Evolutionary conservation across 2,113 vertebrate genomes (phyloP).

Genomic region (human): GRCh38 chr19:30786501-30787000

Average conservation of each 20-base stretch:
- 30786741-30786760: not conserved
- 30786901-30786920: not conserved
- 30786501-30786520: not conserved
- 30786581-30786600: not conserved
- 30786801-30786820: not conserved
- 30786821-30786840: not conserved
- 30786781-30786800: rapidly evolving
- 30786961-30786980: not conserved
- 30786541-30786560: not conserved
- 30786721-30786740: not conserved
- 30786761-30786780: not conserved
- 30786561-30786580: not conserved
- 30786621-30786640: not conserved
- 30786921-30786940: not conserved
- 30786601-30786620: not conserved
- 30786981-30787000: too few relatives aligned
- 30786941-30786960: not conserved
- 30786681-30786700: not conserved
- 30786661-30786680: not conserved
- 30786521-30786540: not conserved
- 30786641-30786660: not conserved
- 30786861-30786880: too few relatives aligned
- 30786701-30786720: not conserved
- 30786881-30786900: not conserved
- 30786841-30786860: not conserved